Evolutionary conservation across 1,140 invertebrate genomes (phyloP).

Genomic region (Papilio aristodemus): DNA sequence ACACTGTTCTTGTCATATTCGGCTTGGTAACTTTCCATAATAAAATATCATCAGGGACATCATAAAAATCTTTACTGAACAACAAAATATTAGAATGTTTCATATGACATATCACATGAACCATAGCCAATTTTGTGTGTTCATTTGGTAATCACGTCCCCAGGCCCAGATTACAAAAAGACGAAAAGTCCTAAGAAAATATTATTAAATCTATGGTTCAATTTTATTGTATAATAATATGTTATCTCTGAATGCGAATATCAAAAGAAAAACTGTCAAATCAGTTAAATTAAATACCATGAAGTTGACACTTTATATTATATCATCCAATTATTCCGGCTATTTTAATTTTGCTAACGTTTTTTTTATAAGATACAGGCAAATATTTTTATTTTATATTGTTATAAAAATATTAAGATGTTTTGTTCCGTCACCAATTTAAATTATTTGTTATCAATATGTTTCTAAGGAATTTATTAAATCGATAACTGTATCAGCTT

Average conservation of each 20-base stretch:
- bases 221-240: background rate
- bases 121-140: slow-evolving; percentile 39
- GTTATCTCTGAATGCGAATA: background rate
- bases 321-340: slow-evolving; percentile 28
- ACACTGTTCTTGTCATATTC: slow-evolving; percentile 75
- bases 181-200: background rate
- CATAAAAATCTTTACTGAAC: slow-evolving; percentile 71
- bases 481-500: slow-evolving; percentile 55
- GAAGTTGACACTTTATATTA: slow-evolving; percentile 23
- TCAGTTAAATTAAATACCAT: slow-evolving; percentile 17
- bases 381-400: slow-evolving; percentile 29
- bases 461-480: slow-evolving; percentile 57
- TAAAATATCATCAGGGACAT: slow-evolving; percentile 70
- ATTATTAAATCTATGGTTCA: background rate
- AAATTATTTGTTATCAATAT: slow-evolving; percentile 15
- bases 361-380: slow-evolving; percentile 30
- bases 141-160: background rate
- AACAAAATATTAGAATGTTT: slow-evolving; percentile 71
- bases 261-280: background rate
- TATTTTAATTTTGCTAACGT: slow-evolving; percentile 40
- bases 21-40: slow-evolving; percentile 76
- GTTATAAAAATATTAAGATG: slow-evolving; percentile 16
- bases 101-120: slow-evolving; percentile 63
- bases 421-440: background rate
- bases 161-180: background rate